Percentiles rank a stretch among this genome's conserved stretches.
phyloP scores from a whole-genome alignment of 2,888 invertebrate genomes.

The Cephalotes varians region DNA sequence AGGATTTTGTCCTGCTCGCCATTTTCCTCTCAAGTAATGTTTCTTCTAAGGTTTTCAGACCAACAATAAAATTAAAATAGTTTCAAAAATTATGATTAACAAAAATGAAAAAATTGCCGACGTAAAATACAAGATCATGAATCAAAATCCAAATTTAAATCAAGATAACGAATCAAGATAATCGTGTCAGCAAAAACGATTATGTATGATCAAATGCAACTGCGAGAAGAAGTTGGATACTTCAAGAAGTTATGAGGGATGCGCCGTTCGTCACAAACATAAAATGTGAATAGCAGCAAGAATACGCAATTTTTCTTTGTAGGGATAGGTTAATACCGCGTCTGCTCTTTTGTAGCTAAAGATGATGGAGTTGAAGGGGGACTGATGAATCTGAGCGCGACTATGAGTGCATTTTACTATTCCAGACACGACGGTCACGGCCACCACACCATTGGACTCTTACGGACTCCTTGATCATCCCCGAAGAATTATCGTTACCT shows the following conservation, averaged over 20 bases:
- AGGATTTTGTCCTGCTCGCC: conserved; percentile 8
- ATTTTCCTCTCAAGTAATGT: conserved; percentile 1
- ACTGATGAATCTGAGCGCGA: conserved; percentile 78
- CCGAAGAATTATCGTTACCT: conserved; percentile 81
- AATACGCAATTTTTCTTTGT: neutral
- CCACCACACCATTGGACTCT: conserved; percentile 81
- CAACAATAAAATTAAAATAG: conserved; percentile 7
- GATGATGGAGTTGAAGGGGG: conserved; percentile 65
- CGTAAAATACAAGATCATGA: too few relatives aligned
- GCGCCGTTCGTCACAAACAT: conserved; percentile 32
- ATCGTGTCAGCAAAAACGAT: neutral
- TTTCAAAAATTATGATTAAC: neutral
- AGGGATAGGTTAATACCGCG: conserved; percentile 47
- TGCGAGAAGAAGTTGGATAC: neutral
- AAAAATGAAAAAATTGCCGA: neutral
- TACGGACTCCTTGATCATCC: conserved; percentile 82
- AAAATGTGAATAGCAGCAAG: conserved; percentile 21
- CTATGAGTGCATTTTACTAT: conserved; percentile 71
- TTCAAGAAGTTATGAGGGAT: neutral
- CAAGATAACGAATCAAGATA: too few relatives aligned
- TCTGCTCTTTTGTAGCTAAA: conserved; percentile 55
- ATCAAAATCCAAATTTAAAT: neutral
- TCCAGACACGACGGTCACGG: conserved; percentile 76
- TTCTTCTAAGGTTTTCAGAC: conserved; percentile 53
- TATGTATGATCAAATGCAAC: neutral